phyloP scores from a whole-genome alignment of 2,113 vertebrate species.

The Festucalex cinctus region DNA sequence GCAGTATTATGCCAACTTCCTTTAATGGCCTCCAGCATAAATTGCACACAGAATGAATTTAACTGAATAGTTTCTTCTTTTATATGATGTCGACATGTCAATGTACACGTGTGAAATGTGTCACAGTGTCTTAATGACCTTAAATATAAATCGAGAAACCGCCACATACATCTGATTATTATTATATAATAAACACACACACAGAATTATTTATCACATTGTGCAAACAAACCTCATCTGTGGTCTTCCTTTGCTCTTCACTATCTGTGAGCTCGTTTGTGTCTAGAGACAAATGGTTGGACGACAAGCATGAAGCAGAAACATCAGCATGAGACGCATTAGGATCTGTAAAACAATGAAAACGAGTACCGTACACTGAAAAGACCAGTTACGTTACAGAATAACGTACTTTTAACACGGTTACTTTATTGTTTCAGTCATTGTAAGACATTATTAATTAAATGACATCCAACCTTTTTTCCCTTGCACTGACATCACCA shows the following conservation, averaged over 20 bases:
- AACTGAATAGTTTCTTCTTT: background rate
- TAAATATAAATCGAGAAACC: no score
- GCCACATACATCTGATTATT: no score
- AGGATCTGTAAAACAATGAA: slow-evolving; percentile 48
- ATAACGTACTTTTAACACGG: background rate
- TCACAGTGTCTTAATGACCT: background rate
- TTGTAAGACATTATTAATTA: background rate
- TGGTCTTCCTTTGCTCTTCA: slow-evolving; percentile 46
- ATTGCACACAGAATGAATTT: background rate
- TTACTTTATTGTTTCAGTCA: background rate
- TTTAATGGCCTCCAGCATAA: background rate
- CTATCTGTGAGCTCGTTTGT: slow-evolving; percentile 60
- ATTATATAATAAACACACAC: no score
- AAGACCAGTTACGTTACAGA: background rate
- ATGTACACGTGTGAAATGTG: background rate
- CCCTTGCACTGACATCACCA: slow-evolving; percentile 82
- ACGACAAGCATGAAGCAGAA: slow-evolving; percentile 57
- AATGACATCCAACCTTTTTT: slow-evolving; percentile 78
- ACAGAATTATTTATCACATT: slow-evolving; percentile 1
- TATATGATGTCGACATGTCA: background rate
- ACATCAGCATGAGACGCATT: slow-evolving; percentile 76
- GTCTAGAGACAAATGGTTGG: slow-evolving; percentile 66
- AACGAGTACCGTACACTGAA: background rate
- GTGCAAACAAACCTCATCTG: slow-evolving; percentile 64
- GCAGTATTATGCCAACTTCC: background rate